Conservation (phyloP, 2,113 vertebrate species). For the Lophius piscatorius region DNA sequence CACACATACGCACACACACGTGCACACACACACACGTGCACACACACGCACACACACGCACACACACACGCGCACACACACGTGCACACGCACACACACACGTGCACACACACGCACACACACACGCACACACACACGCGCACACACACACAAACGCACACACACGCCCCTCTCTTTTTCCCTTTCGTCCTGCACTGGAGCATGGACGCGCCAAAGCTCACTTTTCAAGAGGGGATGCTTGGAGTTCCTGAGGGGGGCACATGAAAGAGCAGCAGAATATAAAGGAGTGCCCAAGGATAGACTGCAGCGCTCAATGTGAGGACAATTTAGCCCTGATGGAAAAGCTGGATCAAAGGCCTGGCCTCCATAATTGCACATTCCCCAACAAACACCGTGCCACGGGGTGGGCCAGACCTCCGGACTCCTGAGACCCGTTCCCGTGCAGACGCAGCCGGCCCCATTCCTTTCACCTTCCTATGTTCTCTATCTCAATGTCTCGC, state of each 20-base stretch:
- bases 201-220: conserved; percentile 78
- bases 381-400: conserved; percentile 83
- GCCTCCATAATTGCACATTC: conserved; percentile 86
- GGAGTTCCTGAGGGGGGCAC: conserved; percentile 83
- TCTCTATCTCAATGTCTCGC: conserved; percentile 72
- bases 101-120: conserved; percentile 16
- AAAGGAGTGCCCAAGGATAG: conserved; percentile 83
- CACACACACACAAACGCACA: conserved; percentile 20
- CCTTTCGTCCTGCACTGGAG: conserved; percentile 64
- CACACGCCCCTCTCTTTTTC: conserved; percentile 29
- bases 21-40: conserved; percentile 4
- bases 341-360: conserved; percentile 83
- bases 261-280: conserved; percentile 81
- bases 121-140: not conserved
- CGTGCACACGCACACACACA: conserved; percentile 13
- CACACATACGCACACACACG: too few relatives aligned
- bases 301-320: conserved; percentile 81
- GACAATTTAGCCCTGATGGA: conserved; percentile 85
- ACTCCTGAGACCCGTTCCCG: conserved; percentile 75
- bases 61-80: conserved; percentile 25
- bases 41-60: conserved; percentile 24
- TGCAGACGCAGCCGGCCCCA: conserved; percentile 64
- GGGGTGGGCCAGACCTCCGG: conserved; percentile 81
- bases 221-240: conserved; percentile 83
- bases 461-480: conserved; percentile 75